phyloP scores from a whole-genome alignment of 2,888 invertebrate genomes.

The Drosophila prostipennis region DNA sequence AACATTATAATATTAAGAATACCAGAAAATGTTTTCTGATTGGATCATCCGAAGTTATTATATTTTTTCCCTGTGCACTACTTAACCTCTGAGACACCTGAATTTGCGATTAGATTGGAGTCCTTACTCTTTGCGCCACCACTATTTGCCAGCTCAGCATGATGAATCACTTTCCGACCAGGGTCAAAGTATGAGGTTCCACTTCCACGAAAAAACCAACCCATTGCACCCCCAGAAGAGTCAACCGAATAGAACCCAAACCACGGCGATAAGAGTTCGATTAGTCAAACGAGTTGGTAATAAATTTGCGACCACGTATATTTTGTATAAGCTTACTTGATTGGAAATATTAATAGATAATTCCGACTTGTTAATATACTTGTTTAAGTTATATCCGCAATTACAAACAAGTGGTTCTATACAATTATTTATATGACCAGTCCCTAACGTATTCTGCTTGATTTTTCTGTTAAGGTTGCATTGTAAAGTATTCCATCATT shows the following conservation, averaged over 20 bases:
- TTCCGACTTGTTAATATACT: not conserved
- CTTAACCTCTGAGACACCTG: conserved; percentile 6
- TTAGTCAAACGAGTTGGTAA: not conserved
- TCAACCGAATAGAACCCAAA: not conserved
- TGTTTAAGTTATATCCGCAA: not conserved
- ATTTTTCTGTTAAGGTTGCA: not conserved
- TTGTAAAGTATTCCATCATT: not conserved
- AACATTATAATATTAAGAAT: too few species aligned
- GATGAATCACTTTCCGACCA: not conserved
- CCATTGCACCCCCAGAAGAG: not conserved
- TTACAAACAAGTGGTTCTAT: not conserved
- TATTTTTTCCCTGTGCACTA: not conserved
- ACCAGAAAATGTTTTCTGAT: too few species aligned
- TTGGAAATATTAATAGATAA: not conserved
- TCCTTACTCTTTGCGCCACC: not conserved
- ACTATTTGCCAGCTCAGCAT: conserved; percentile 11
- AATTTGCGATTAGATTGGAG: conserved; percentile 15
- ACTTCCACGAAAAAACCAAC: not conserved
- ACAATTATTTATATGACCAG: not conserved
- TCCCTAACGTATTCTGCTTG: not conserved
- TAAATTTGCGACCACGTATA: not conserved
- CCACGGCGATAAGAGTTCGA: not conserved
- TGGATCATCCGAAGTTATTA: too few species aligned
- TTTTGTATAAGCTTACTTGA: not conserved
- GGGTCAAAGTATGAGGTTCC: not conserved